Evolutionary conservation across 2,888 invertebrate species (phyloP), one percentile per base, ranked within the genome.

Genomic region (Tipula vernalis): DNA sequence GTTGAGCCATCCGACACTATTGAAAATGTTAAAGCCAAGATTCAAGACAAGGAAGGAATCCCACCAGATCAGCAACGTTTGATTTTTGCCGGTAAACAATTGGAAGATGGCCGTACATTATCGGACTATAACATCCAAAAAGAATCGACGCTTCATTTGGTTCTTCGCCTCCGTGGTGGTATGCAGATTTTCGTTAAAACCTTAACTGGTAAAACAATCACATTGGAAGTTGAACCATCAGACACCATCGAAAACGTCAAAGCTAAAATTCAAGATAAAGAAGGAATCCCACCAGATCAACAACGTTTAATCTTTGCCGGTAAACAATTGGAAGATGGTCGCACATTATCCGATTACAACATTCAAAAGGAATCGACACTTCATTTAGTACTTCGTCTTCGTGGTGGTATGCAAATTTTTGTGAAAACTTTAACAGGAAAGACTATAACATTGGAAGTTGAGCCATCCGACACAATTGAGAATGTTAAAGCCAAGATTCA

Each of bases 151-250:
- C 94, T 98, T 88, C 98, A 98, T 92, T 94, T 97, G 93, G 98
- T 98, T 88, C 94, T 99, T 88, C 96, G 98, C 93, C 95, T 99
- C 89, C 95, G 98, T 91, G 98, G 98, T 94, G 96, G 94, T 92
- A 98, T 99, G 98, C 98, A 99, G 95, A 98, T 99, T 92, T 99
- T 98, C 92, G 98, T 98, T 88, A 98, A 98, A 92, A 98, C 97
- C 91, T 94, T 98, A 87, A 98, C 97, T 91, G 98, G 97, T 90
- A 98, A 98, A 94, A 98, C 98, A 93, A 97, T 98, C 93, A 97
- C 97, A 90, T 95, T 97, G 89, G 97, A 97, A 94, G 97, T 97
- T 90, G 97, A 98, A 92, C 95, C 98, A 86, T 96, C 96, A 0
- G 98, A 98, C 91, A 96, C 97, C 85, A 98, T 98, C 92, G 98